These are phyloP conservation scores for Acrossocheilus wenchowensis DNA, from an alignment of 2,797 vertebrate species.

Conservation along the genomic window DNA sequence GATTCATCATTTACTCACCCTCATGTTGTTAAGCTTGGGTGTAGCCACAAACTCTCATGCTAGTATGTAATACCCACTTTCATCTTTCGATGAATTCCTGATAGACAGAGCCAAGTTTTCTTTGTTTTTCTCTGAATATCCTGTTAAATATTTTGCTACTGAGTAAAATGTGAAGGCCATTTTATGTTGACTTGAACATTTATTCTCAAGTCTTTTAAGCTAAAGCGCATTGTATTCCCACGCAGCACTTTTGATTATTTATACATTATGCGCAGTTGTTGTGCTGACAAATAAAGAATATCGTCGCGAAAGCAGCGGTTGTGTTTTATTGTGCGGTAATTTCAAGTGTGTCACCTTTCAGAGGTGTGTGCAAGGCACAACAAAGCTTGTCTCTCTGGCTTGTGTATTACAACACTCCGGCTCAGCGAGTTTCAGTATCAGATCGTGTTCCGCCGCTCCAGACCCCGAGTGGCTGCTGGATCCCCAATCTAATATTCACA, in stretches of 20 bases:
- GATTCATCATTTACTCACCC: background rate
- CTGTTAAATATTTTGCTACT: conserved; percentile 2
- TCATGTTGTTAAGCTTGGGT: background rate
- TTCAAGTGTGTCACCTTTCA: conserved; percentile 17
- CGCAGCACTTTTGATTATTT: conserved; percentile 24
- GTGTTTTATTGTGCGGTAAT: background rate
- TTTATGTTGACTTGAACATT: conserved; percentile 2
- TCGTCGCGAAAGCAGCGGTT: background rate
- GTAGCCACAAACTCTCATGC: background rate
- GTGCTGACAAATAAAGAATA: conserved; percentile 5
- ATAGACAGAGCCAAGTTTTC: background rate
- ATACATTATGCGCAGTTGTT: background rate
- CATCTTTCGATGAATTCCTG: background rate
- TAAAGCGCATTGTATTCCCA: background rate
- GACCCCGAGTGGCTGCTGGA: conserved; percentile 8
- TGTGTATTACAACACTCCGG: conserved; percentile 10
- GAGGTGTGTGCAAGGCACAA: background rate
- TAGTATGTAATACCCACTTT: background rate
- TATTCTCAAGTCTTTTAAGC: background rate
- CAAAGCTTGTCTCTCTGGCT: conserved; percentile 19
- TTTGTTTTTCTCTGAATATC: background rate
- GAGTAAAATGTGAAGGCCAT: background rate
- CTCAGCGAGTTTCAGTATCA: conserved; percentile 3
- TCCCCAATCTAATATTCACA: conserved; percentile 43
- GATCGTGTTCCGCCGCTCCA: conserved; percentile 16